Evolutionary conservation across 2,888 invertebrate genomes (phyloP), one percentile per base, ranked within the genome.

Genomic region (Drosophila limbata): DNA sequence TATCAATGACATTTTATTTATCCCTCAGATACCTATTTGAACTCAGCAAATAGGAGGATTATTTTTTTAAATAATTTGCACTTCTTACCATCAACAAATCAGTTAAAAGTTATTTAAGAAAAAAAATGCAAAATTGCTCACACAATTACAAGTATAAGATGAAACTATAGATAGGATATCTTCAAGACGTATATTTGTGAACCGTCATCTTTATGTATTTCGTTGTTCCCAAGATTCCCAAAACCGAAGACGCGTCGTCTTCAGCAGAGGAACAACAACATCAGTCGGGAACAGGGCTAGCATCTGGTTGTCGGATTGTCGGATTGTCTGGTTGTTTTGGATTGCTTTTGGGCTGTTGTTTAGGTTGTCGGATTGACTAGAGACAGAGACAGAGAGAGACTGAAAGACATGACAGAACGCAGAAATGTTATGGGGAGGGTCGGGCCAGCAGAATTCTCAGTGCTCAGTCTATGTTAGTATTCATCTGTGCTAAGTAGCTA

Each of bases 221-320:
- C 19, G 53, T 45, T 60, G 33, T 50, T 69, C 13, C 19, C 73
- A 64, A 67, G 71, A 28, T 77, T 72, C 55, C 78, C 73, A 73
- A 73, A 78, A 72, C 61, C 55, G 39, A 65, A n/a, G n/a, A n/a
- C n/a, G n/a, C 73, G 51, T 52, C 72, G 66, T 68, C 72, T 72
- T 76, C 48, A 57, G 52, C 50, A 40, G 51, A 56, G 52, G 44
- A 56, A 68, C 53, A 39, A 28, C 59, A 60, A 35, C 50, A 33
- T 28, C 37, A 45, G 44, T 15, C 35, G 39, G 47, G 55, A 68
- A 65, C 60, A 65, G 48, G 31, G 62, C 59, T 45, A 73, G 74
- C 78, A 76, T 77, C 78, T 76, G 78, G 73, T 51, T 67, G 64
- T 64, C 48, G 39, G 48, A 33, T 51, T 67, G 64, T 64, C 48